Conservation (phyloP, 2,888 invertebrate species). For the Drosophila sordidula region DNA sequence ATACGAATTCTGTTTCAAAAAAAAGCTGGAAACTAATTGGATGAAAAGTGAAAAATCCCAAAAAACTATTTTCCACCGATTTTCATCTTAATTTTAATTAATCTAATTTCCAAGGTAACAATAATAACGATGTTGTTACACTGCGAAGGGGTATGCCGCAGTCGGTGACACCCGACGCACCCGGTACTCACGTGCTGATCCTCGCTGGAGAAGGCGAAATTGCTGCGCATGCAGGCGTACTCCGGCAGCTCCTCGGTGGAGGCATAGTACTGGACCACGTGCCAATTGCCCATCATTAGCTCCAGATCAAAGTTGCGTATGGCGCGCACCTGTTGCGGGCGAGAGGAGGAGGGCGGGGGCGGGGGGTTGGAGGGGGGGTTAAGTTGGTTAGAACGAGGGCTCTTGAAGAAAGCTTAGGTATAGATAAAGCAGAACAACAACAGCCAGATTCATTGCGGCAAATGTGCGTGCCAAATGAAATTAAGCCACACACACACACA, state of each 20-base stretch:
- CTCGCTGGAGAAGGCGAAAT: constrained; percentile 83
- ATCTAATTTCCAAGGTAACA: no score
- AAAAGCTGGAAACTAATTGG: no score
- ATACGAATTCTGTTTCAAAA: no score
- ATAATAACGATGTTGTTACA: no score
- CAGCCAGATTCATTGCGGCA: constrained; percentile 22
- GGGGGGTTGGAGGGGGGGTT: not conserved
- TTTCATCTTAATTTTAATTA: no score
- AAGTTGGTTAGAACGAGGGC: not conserved
- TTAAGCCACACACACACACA: constrained; percentile 33
- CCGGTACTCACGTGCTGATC: constrained; percentile 83
- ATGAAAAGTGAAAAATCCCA: no score
- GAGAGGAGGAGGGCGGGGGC: not conserved
- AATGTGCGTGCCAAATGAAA: constrained; percentile 50
- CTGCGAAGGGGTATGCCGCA: no score
- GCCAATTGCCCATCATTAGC: constrained; percentile 93
- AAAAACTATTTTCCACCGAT: no score
- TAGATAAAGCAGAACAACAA: constrained; percentile 10
- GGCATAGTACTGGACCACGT: constrained; percentile 94
- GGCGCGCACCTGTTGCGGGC: constrained; percentile 88
- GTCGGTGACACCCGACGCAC: no score
- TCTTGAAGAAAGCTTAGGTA: constrained; percentile 2
- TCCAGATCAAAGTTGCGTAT: constrained; percentile 92
- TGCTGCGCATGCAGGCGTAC: constrained; percentile 93
- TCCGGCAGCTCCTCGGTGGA: constrained; percentile 94